phyloP scores from a whole-genome alignment of 2,113 vertebrate genomes.

The Forbesichthys papilliferus region DNA sequence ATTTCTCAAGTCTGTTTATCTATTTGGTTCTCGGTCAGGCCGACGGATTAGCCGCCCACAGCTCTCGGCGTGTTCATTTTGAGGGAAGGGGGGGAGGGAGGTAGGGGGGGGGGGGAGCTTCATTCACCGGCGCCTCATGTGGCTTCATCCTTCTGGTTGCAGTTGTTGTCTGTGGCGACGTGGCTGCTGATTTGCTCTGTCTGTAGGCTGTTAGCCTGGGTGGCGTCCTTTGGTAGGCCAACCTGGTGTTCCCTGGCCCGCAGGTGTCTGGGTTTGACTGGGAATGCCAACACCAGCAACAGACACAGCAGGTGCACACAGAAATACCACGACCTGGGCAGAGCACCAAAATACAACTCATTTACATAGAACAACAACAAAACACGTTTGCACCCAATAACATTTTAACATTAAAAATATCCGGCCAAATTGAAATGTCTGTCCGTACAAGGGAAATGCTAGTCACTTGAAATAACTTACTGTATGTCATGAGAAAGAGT shows the following conservation, averaged over 20 bases:
- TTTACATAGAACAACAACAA: not conserved
- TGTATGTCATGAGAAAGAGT: too few species aligned
- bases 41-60: slow-evolving; percentile 48
- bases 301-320: slow-evolving; percentile 86
- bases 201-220: slow-evolving; percentile 47
- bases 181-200: slow-evolving; percentile 75
- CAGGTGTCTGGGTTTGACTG: slow-evolving; percentile 80
- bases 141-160: slow-evolving; percentile 83
- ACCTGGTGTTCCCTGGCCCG: slow-evolving; percentile 73
- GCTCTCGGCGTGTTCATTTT: slow-evolving; percentile 43
- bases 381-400: not conserved
- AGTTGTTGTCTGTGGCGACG: slow-evolving; percentile 84
- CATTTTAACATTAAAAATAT: too few species aligned
- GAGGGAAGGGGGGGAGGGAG: slow-evolving; percentile 26
- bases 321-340: slow-evolving; percentile 89
- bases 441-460: too few species aligned
- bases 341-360: slow-evolving; percentile 15
- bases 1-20: slow-evolving; percentile 47
- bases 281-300: slow-evolving; percentile 82
- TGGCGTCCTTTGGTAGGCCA: slow-evolving; percentile 41
- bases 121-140: slow-evolving; percentile 70
- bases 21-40: slow-evolving; percentile 65
- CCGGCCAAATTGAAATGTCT: too few species aligned
- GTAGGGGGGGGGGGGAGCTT: not conserved
- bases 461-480: too few species aligned